Percentiles rank a stretch among this genome's conserved stretches.
Conservation (phyloP, 2,797 vertebrate species). For the Perdix hodgsoniae region DNA sequence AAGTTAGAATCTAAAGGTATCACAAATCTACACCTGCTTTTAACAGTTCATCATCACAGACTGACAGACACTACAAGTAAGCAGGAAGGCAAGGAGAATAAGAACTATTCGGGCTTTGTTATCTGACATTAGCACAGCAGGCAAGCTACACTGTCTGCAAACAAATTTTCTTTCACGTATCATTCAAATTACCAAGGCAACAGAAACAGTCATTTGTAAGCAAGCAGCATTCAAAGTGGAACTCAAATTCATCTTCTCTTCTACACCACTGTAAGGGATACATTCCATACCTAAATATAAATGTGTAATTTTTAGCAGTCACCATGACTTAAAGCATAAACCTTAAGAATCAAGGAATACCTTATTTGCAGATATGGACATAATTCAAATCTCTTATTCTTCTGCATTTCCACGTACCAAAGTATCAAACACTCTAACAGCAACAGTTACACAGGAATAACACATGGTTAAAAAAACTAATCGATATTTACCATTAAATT, state of each 20-base stretch:
- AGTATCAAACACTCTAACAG: slow-evolving; percentile 13
- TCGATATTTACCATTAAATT: slow-evolving; percentile 93
- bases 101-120: slow-evolving; percentile 18
- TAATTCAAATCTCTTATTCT: neutral
- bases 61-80: slow-evolving; percentile 49
- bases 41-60: slow-evolving; percentile 36
- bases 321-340: neutral
- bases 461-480: slow-evolving; percentile 58
- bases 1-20: neutral
- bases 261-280: neutral
- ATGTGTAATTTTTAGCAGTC: neutral
- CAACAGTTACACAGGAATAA: neutral
- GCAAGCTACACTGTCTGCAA: slow-evolving; percentile 8
- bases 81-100: slow-evolving; percentile 30
- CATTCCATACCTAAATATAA: neutral
- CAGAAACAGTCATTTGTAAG: slow-evolving; percentile 17
- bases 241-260: neutral
- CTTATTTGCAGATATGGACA: neutral
- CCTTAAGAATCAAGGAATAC: neutral
- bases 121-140: neutral
- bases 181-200: slow-evolving; percentile 64
- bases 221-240: slow-evolving; percentile 17
- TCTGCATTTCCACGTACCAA: slow-evolving; percentile 37
- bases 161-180: slow-evolving; percentile 15
- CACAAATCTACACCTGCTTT: slow-evolving; percentile 37